Conservation (phyloP, 2,797 vertebrate genomes). For the Carapus acus region DNA sequence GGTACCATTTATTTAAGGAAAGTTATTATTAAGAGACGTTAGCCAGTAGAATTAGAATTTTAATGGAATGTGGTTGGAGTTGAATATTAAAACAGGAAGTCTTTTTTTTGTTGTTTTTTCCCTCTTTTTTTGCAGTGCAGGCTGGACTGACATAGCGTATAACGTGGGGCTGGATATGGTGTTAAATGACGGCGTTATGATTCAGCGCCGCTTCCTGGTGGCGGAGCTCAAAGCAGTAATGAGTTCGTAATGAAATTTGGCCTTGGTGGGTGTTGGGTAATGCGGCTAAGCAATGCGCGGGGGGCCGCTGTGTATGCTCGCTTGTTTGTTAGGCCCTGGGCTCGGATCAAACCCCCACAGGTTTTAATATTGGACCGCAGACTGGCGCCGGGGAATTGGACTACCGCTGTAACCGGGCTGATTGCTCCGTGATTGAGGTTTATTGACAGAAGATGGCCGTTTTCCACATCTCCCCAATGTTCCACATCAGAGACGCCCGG, state of each 20-base stretch:
- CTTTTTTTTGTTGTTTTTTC: too few species aligned
- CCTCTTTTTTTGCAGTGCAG: constrained; percentile 47
- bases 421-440: constrained; percentile 74
- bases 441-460: constrained; percentile 71
- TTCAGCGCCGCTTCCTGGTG: constrained; percentile 62
- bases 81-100: constrained; percentile 14
- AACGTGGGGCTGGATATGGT: constrained; percentile 65
- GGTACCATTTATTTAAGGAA: not conserved
- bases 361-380: constrained; percentile 69
- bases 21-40: not conserved
- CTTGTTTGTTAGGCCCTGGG: constrained; percentile 65
- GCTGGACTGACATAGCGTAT: constrained; percentile 52
- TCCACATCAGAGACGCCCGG: constrained; percentile 44
- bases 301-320: constrained; percentile 59
- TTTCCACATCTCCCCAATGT: constrained; percentile 60
- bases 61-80: not conserved
- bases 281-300: constrained; percentile 74
- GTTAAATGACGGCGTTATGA: constrained; percentile 75
- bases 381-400: constrained; percentile 36
- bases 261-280: constrained; percentile 69
- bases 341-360: constrained; percentile 71
- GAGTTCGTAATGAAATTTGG: constrained; percentile 78
- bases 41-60: not conserved
- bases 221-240: constrained; percentile 71
- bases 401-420: constrained; percentile 50